Evolutionary conservation across 1,140 invertebrate genomes (phyloP), one percentile per base, ranked within the genome.

Genomic region (Cotesia typhae): DNA sequence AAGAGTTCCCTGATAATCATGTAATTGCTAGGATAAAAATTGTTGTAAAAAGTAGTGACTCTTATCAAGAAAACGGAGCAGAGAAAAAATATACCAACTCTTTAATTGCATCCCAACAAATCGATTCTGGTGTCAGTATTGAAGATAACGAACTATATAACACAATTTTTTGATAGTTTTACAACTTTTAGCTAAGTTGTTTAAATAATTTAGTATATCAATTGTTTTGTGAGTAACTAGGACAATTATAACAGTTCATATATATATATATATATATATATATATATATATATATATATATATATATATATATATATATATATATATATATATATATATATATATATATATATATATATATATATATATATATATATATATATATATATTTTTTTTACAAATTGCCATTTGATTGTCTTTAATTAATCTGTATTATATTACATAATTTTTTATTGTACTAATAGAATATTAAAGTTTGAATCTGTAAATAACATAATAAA

Each of bases 101-200:
- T 41, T 79, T 86, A 63, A 77, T 83, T 35, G 81, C 74, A 4
- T 76, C 67, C 20, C 78, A 84, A 69, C 83, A 83, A 73, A 81
- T 81, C 9, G 82, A 87, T 63, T 82, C 85, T 2, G 84, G 84
- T 61, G 81, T 85, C 38, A 82, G 71, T 36, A 80, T 81, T 37
- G 84, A 85, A 41, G 83, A 85, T 17, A 81, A 87, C 55, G 81
- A 83, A 67, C 83, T 87, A 53, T 87, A 87, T 74, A 87, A 87
- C 53, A 85, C 84, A 57, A 79, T 87, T 76, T 87, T 85, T 69
- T 87, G 73, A 83, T 72, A 35, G 55, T 10, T 70, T 36, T 1
- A 35, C 2, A 65, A 35, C 51, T 28, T 20, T 70, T 38, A 60
- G 12, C n/a, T 38, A 47, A 67, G 59, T 12, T 61, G 35, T 35